Percentiles rank a stretch among this genome's conserved stretches.
Evolutionary conservation across 2,797 vertebrate species (phyloP).

Genomic region (Lateolabrax maculatus): DNA sequence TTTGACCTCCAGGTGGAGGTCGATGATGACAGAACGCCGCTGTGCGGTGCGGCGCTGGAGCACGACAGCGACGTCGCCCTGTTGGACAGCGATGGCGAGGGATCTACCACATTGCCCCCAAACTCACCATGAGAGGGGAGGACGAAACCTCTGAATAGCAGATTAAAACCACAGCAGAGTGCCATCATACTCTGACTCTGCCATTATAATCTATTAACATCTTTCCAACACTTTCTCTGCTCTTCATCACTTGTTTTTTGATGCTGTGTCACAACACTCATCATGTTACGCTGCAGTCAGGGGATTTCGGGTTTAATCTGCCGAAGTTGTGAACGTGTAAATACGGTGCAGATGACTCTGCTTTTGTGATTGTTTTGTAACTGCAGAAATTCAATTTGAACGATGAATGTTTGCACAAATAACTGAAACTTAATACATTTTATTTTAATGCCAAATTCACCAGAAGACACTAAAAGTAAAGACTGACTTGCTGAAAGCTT

Average conservation of each 20-base stretch:
- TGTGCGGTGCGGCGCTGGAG: neutral
- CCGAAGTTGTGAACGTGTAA: neutral
- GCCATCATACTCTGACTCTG: neutral
- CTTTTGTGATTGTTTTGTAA: neutral
- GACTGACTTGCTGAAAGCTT: neutral
- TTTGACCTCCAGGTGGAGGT: conserved; percentile 43
- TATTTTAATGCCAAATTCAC: neutral
- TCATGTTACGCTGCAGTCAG: neutral
- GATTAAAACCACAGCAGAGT: neutral
- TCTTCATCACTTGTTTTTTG: neutral
- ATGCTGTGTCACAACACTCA: too few species aligned
- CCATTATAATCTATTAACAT: neutral
- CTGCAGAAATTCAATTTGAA: neutral
- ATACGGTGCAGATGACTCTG: neutral
- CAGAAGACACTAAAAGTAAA: neutral
- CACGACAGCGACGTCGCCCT: neutral
- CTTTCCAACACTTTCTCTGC: neutral
- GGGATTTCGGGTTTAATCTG: neutral
- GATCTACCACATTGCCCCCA: accelerated
- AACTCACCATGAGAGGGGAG: neutral
- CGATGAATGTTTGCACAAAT: too few species aligned
- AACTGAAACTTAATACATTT: neutral
- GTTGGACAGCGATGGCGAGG: conserved; percentile 2
- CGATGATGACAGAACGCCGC: accelerated
- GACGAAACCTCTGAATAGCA: neutral